Base-by-base conservation (phyloP, 23 tunicate species). In the Trididemnum clinides region DNA sequence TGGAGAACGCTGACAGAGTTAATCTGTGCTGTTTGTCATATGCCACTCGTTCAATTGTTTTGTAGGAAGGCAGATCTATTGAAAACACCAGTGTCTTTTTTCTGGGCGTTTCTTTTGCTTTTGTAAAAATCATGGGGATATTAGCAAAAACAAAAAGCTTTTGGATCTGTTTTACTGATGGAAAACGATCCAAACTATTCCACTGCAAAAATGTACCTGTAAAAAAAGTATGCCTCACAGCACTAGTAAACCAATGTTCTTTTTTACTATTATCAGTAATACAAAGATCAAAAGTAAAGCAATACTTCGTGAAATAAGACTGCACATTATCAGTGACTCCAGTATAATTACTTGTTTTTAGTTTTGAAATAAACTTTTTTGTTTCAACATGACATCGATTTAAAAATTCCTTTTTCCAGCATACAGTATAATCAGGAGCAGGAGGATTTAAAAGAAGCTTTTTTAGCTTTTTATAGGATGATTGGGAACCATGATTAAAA, bases 161-260 rank as follows among this genome's bases (percentile, higher is more conserved):
- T 12, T 57, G 33, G 12, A 88, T 36, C 5, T 58, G 15, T 28
- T 4, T 72, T 69, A 83, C 39, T 34, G 39, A 23, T 19, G 92
- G 92, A 57, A 82, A 88, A 1, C 21, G 4, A 33, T 59, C 33
- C 34, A 88, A 82, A 35, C 87, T 82, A 35, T 88, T 37, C 87
- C 92, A 88, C 33, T 88, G 92, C 0, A 88, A 22, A 18, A 65
- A 22, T 18, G 63, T 63, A 0, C 82, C 29, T 0, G 77, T 27
- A 33, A 10, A 18, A 74, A 12, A 28, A 62, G 33, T 36, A 28
- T 64, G 37, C 3, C 54, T 35, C 28, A 30, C 23, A 2, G 64
- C 28, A n/a, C 22, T 34, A 50, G 62, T 22, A 39, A 80, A 72
- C 34, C n/a, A 66, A 28, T 51, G 28, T 18, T 65, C 39, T 39